Base-by-base conservation (phyloP, 2,888 invertebrate genomes). In the Brenthis hecate region DNA sequence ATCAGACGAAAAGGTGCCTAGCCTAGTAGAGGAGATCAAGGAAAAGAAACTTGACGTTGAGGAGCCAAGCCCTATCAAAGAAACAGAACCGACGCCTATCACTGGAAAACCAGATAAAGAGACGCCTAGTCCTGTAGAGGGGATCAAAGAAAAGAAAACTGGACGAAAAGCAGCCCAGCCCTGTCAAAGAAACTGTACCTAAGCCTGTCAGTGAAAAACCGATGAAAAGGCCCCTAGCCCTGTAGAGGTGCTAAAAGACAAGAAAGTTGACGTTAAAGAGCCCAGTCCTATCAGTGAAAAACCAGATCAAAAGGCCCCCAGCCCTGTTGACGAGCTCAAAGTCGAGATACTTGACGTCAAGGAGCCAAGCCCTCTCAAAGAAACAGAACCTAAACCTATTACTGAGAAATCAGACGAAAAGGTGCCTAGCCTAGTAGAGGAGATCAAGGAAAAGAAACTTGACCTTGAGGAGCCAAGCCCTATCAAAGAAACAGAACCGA, bases 31-130 rank as follows among this genome's bases (percentile, higher is more conserved):
- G n/a, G 50, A 13, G 1, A 1, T 3, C 3, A 61, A 57, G 16
- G 71, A 67, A 13, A 47, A 6, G 36, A 62, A 71, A 61, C 61
- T 68, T 13, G 70, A 73, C 51, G 71, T 74, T 0, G 72, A 73
- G 32, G 47, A n/a, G 6, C 16, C 69, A 0, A 75, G 71, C 48
- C 65, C 70, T 0, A 14, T 66, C 0, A 54, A 72, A 32, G 66
- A 47, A 0, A 65, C 66, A 11, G 69, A 77, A 0, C 70, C 68
- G 8, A 54, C 19, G 23, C 58, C 28, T 51, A 76, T 70, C 66
- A 72, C 65, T 6, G 36, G 60, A 11, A 68, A 74, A 11, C 54
- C 32, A 3, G 70, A 66, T 0, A 23, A 43, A 0, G 75, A 72
- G 19, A 61, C 16, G 14, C 51, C 65, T 0, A 75, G 69, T 53